A percentile compares a stretch with the other conserved stretches of the same genome.
Conservation (phyloP, 2,888 invertebrate genomes). For the Aelia acuminata region DNA sequence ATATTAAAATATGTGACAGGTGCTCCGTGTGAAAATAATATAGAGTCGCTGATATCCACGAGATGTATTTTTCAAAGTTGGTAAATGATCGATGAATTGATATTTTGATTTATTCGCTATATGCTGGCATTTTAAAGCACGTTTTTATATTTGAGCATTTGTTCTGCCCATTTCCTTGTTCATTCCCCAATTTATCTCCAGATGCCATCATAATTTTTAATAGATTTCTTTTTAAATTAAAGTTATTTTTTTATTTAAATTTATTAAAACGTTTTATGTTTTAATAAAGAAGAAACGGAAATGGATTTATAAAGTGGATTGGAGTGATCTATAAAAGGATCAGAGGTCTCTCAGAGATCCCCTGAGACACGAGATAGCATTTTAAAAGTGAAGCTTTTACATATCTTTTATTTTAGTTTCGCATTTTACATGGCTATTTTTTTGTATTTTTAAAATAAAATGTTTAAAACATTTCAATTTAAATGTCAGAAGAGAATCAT, state of each 20-base stretch:
- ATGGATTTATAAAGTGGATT: neutral
- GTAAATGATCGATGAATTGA: neutral
- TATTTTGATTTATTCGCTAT: neutral
- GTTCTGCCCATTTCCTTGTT: too few species aligned
- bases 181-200: too few species aligned
- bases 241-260: neutral
- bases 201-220: too few species aligned
- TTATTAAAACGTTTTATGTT: neutral
- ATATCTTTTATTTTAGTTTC: neutral
- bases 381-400: neutral
- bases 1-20: neutral
- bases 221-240: neutral
- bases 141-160: too few species aligned
- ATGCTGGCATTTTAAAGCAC: too few species aligned
- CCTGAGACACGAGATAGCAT: neutral
- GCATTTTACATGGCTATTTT: too few species aligned
- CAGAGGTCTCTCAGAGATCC: neutral
- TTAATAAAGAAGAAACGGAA: neutral
- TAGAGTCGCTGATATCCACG: neutral
- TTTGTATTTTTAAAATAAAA: too few species aligned
- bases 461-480: too few species aligned
- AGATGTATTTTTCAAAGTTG: neutral
- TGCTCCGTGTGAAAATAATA: neutral
- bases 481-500: too few species aligned
- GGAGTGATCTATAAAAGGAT: neutral